Evolutionary conservation across 2,113 vertebrate genomes (phyloP).

Genomic region (Callithrix jacchus): DNA sequence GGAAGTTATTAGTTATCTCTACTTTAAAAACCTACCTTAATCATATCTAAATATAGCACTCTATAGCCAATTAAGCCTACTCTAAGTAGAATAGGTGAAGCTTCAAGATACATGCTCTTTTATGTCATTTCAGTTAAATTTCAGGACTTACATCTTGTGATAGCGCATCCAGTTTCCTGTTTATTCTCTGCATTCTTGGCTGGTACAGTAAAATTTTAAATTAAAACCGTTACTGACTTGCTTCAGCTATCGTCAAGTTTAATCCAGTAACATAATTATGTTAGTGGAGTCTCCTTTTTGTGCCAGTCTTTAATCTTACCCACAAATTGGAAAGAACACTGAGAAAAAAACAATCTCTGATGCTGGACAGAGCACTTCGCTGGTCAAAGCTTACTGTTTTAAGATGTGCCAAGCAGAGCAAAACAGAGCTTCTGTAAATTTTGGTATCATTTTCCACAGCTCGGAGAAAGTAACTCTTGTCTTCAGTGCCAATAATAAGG

Average conservation of each 20-base stretch:
- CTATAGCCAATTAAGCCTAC: conserved; percentile 53
- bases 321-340: background rate
- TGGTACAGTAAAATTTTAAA: conserved; percentile 46
- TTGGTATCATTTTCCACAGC: background rate
- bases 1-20: conserved; percentile 23
- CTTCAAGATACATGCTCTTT: background rate
- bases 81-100: conserved; percentile 41
- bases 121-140: conserved; percentile 16
- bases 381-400: background rate
- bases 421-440: background rate
- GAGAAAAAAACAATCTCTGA: background rate
- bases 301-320: background rate
- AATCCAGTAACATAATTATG: conserved; percentile 17
- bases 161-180: background rate
- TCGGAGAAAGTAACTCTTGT: background rate
- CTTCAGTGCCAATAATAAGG: background rate
- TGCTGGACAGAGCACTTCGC: background rate
- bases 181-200: conserved; percentile 15
- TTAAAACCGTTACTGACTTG: conserved; percentile 53
- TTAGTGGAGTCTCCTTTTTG: background rate
- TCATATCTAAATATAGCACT: conserved; percentile 48
- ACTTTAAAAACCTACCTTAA: conserved; percentile 51
- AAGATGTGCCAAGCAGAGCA: background rate
- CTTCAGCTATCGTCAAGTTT: background rate
- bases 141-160: background rate